A percentile compares a stretch with the other conserved stretches of the same genome.
Evolutionary conservation across 2,113 vertebrate species (phyloP).

Genomic region (Syrrhaptes paradoxus): DNA sequence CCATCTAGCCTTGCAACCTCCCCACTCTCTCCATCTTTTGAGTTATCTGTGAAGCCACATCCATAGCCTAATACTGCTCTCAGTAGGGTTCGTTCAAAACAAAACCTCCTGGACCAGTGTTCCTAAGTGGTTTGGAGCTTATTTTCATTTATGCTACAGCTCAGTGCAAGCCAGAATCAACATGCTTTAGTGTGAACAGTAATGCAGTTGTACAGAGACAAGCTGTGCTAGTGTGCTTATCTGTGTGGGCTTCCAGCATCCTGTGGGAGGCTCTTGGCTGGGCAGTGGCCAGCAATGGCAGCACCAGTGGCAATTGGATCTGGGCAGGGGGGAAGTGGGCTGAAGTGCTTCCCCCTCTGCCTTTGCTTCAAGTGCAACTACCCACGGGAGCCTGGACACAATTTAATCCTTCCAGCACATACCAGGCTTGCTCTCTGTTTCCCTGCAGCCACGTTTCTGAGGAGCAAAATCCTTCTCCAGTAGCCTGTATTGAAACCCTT

Average conservation of each 20-base stretch:
- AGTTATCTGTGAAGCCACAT: background rate
- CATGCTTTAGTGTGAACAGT: background rate
- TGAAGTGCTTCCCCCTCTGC: background rate
- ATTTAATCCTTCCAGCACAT: background rate
- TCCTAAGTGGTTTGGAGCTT: background rate
- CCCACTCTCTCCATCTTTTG: rapidly evolving
- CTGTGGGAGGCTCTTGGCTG: background rate
- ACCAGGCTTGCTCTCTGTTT: background rate
- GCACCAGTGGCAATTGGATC: rapidly evolving
- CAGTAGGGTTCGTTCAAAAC: rapidly evolving
- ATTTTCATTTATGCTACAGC: background rate
- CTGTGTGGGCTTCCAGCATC: rapidly evolving
- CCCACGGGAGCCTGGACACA: background rate
- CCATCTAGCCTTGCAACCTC: background rate
- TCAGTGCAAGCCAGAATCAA: background rate
- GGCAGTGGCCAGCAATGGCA: background rate
- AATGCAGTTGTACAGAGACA: background rate
- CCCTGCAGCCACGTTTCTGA: background rate
- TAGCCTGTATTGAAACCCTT: background rate
- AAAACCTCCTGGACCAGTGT: background rate
- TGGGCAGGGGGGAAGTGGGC: background rate
- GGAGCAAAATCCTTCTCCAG: background rate
- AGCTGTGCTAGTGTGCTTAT: background rate
- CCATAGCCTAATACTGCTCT: background rate
- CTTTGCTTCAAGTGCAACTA: background rate